These are phyloP conservation scores for Pogoniulus pusillus DNA, from an alignment of 2,797 vertebrate species.

Conservation along the genomic window DNA sequence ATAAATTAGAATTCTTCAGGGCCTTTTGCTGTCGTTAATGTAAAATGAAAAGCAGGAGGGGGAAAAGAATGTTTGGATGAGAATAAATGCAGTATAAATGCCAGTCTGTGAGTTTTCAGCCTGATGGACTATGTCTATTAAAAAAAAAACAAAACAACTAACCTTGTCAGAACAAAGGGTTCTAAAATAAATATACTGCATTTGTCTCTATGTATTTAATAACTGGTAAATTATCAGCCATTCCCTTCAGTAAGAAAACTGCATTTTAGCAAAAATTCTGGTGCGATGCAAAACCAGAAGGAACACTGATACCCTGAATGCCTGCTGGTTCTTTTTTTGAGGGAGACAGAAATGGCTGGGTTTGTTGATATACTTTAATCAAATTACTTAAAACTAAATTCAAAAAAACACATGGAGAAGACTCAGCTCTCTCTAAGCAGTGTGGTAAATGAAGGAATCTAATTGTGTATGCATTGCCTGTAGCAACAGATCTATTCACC, in stretches of 20 bases:
- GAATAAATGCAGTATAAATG: background rate
- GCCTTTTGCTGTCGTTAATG: background rate
- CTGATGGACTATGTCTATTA: background rate
- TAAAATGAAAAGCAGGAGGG: background rate
- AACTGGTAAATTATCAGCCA: background rate
- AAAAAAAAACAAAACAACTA: background rate
- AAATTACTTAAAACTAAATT: background rate
- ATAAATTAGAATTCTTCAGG: background rate
- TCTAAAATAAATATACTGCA: background rate
- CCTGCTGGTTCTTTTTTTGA: background rate
- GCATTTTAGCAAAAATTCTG: background rate
- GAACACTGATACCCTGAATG: background rate
- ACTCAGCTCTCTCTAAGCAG: background rate
- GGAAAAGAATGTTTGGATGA: background rate
- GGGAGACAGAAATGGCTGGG: background rate
- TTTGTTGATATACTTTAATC: background rate
- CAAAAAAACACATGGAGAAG: background rate
- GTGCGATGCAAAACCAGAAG: background rate
- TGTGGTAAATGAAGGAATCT: background rate
- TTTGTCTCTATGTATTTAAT: background rate
- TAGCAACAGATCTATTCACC: background rate
- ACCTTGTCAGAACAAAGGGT: background rate
- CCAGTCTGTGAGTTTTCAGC: background rate
- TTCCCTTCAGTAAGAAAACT: background rate
- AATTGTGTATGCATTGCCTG: background rate